Conservation (phyloP, 1,140 invertebrate genomes). For the Hycleus cichorii region DNA sequence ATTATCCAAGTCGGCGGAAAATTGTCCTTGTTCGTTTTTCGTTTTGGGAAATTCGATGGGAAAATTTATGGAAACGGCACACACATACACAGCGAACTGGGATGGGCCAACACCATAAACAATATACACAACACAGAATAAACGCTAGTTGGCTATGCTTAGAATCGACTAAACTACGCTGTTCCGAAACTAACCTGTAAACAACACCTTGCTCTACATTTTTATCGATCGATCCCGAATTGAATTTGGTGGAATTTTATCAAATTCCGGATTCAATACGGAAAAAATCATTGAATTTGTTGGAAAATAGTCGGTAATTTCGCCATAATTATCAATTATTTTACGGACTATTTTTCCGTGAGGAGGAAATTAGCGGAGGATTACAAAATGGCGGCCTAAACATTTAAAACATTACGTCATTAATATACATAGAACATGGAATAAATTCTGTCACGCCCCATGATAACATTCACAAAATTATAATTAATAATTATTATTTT, state of each 20-base stretch:
- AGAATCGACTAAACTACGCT: constrained; percentile 18
- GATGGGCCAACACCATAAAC: constrained; percentile 40
- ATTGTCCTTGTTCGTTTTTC: no score
- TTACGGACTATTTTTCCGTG: constrained; percentile 14
- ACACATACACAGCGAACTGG: constrained; percentile 41
- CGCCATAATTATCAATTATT: no score
- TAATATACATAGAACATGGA: constrained; percentile 24
- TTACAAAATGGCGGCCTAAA: constrained; percentile 19
- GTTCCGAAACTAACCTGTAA: constrained; percentile 8
- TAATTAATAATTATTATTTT: not conserved
- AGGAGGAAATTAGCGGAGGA: constrained; percentile 2
- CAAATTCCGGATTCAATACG: no score
- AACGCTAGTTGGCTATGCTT: constrained; percentile 5
- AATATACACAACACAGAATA: constrained; percentile 16
- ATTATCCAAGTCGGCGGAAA: constrained; percentile 13
- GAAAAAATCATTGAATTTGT: not conserved
- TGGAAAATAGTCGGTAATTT: not conserved
- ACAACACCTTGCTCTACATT: constrained; percentile 16
- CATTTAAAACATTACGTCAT: constrained; percentile 31
- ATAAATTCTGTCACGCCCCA: constrained; percentile 24
- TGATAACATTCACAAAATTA: not conserved
- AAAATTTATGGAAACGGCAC: constrained; percentile 34
- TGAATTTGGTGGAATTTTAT: no score
- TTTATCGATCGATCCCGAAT: not conserved
- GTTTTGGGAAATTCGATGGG: constrained; percentile 1